Evolutionary conservation across 2,797 vertebrate genomes (phyloP), one percentile per base, ranked within the genome.

Genomic region (Argya squamiceps): DNA sequence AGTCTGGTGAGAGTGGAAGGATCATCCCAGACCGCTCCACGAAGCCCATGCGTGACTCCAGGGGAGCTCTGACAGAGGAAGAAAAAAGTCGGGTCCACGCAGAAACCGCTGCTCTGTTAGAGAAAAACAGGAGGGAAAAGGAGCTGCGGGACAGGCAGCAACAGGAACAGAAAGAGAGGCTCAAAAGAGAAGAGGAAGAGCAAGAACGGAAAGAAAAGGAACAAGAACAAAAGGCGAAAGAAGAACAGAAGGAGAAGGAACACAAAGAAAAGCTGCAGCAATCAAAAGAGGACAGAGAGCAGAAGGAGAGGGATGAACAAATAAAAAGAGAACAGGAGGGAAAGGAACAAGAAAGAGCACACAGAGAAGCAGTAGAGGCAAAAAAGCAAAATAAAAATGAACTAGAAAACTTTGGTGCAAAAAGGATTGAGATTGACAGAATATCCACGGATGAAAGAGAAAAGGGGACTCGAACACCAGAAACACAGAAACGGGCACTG

Each of bases 21-120:
- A 17, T 97, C 27, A 30, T 99, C 88, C 99, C 99, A 5, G 98
- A 99, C 95, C 99, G 99, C 83, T 98, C 99, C 7, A 98, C 88
- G 53, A 99, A 99, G 95, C 99, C 99, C 0, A 1, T 94, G 4
- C 65, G 97, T 34, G 94, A 92, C 23, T 12, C 94, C 21, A 96
- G 91, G 91, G 44, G 44, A 3, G 16, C 96, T 78, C 96, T 98
- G 89, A 98, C 98, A 22, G 98, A 98, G 63, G 98, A 99, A 84
- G 98, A 99, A 64, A 98, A 98, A 68, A 98, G 97, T 70, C 98
- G 92, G 76, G 97, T 98, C 62, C 98, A 98, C 44, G 97, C 97
- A 0, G 98, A 99, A 97, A 98, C 97, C 1, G 94, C 97, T 49
- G 97, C 98, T 19, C 64, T 98, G 88, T 94, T 98, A 93, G 99